Evolutionary conservation across 2,113 vertebrate species (phyloP), one percentile per base, ranked within the genome.

Genomic region (Amphiprion percula): DNA sequence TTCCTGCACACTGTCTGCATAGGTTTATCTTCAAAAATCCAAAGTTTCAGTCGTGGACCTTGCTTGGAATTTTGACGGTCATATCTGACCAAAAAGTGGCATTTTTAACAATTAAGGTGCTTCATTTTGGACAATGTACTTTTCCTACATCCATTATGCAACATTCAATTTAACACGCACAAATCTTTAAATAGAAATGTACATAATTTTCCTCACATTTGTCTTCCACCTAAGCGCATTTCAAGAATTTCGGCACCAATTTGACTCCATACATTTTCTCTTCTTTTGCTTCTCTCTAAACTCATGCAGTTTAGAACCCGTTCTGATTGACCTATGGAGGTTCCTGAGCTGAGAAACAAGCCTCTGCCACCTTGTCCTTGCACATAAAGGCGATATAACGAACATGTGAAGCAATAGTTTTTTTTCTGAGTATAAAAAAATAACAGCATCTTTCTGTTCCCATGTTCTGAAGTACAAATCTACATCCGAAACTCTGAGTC

Each of bases 341-440:
- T 50, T 74, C 9, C 21, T 24, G 70, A 84, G 41, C 84, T 75
- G 84, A 88, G 89, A 91, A 88, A 91, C 73, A 23, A 86, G 83
- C 28, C 86, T 79, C 65, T 33, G 68, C 72, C 15, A 1, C 47
- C 4, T 28, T 12, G 39, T 74, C 77, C 21, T 0, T 33, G 69
- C 58, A 79, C 23, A 46, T 19, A 68, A 88, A 90, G 70, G 65
- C 68, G 28, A 80, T 46, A 46, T 66, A 54, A 58, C 19, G 47
- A 85, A 75, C 65, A 39, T 19, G 17, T 58, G 60, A 75, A 68
- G 56, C 26, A 28, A 68, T 52, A 46, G 7, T 26, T 14, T 33
- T 39, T 52, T 49, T 28, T 37, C 44, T 49, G 39, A 17, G 26
- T 82, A 87, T 73, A 88, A 71, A 89, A 91, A 90, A 88, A 88